Conservation (phyloP, 2,113 vertebrate species). For the Nycticorax nycticorax region DNA sequence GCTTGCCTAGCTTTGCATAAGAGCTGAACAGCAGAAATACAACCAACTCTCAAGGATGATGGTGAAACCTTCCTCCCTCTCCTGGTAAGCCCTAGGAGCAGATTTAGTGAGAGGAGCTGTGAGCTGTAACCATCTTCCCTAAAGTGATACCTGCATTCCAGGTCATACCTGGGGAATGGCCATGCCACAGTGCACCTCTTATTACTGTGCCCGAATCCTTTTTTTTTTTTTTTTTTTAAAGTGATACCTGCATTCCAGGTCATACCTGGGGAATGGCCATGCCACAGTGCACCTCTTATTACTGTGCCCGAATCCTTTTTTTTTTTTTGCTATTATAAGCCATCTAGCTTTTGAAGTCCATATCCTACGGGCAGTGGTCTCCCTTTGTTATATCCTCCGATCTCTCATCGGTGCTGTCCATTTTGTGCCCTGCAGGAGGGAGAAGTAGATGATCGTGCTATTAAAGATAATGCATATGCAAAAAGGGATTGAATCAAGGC, state of each 20-base stretch:
- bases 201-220: not conserved
- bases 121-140: not conserved
- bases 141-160: not conserved
- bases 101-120: not conserved
- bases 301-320: not conserved
- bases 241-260: not conserved
- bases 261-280: not conserved
- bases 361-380: not conserved
- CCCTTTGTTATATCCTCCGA: not conserved
- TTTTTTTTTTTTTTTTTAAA: too few relatives aligned
- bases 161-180: not conserved
- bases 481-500: slow-evolving; percentile 37
- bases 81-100: not conserved
- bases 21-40: slow-evolving; percentile 31
- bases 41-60: not conserved
- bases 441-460: slow-evolving; percentile 22
- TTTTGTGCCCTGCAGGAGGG: not conserved
- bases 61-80: not conserved
- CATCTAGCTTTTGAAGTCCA: not conserved
- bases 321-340: not conserved
- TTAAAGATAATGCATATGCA: slow-evolving; percentile 53
- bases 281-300: not conserved
- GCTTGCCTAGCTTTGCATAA: slow-evolving; percentile 10
- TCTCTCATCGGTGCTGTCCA: not conserved
- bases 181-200: not conserved